A percentile compares a stretch with the other conserved stretches of the same genome.
Evolutionary conservation across 2,888 invertebrate species (phyloP).

Genomic region (Poecilobothrus nobilitatus): DNA sequence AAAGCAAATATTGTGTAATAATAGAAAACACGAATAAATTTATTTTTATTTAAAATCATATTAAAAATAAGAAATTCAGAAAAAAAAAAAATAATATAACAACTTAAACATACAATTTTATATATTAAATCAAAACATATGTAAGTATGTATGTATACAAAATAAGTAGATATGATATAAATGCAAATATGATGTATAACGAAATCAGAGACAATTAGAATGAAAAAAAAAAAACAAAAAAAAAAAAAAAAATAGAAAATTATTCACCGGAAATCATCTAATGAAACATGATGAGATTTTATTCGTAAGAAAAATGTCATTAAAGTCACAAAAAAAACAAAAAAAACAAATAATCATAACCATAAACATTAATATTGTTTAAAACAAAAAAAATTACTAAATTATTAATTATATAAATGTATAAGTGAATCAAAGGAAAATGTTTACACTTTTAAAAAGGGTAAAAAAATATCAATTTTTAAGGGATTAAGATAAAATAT

Average conservation of each 20-base stretch:
- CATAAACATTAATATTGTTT: too few species aligned
- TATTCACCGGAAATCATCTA: neutral
- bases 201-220: neutral
- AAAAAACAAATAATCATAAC: too few species aligned
- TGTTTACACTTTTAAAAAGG: too few species aligned
- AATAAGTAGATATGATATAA: neutral
- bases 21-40: conserved; percentile 1
- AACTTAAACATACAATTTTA: too few species aligned
- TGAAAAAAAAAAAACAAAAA: neutral
- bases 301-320: too few species aligned
- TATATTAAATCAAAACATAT: neutral
- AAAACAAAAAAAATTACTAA: too few species aligned
- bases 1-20: neutral
- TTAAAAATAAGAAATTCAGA: neutral
- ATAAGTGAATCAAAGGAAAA: too few species aligned
- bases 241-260: neutral
- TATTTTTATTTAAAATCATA: neutral
- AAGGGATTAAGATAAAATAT: too few species aligned
- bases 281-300: neutral
- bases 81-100: neutral
- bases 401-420: too few species aligned
- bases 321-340: too few species aligned
- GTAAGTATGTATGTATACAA: neutral
- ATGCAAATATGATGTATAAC: neutral
- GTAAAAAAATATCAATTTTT: too few species aligned